Percentiles rank a stretch among this genome's conserved stretches.
These are phyloP conservation scores for Xestia sexstrigata DNA, from an alignment of 2,888 invertebrate genomes.

Conservation along the genomic window DNA sequence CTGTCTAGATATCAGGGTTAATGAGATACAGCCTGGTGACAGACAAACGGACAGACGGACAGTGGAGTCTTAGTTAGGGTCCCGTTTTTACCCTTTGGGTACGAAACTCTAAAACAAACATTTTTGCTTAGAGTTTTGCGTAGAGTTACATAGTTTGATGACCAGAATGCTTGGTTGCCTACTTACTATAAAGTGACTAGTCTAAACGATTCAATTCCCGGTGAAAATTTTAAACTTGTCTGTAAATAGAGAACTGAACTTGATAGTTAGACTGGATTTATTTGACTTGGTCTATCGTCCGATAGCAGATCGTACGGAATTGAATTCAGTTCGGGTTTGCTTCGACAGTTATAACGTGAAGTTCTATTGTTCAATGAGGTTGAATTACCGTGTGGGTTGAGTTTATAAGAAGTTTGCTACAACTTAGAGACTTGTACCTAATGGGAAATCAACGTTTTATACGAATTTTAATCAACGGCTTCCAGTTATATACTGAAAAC, in stretches of 20 bases:
- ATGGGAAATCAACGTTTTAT: not conserved
- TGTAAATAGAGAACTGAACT: slow-evolving; percentile 42
- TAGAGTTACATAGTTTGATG: too few relatives aligned
- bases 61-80: too few relatives aligned
- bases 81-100: too few relatives aligned
- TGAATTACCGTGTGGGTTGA: slow-evolving; percentile 10
- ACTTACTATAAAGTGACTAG: not conserved
- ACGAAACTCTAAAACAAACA: too few relatives aligned
- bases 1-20: too few relatives aligned
- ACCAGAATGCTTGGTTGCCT: too few relatives aligned
- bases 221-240: slow-evolving; percentile 59
- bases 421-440: not conserved
- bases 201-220: slow-evolving; percentile 34
- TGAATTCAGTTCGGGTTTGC: slow-evolving; percentile 52
- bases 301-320: slow-evolving; percentile 45
- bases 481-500: too few relatives aligned
- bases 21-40: too few relatives aligned
- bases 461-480: not conserved
- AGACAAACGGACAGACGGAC: too few relatives aligned
- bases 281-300: slow-evolving; percentile 54
- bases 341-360: slow-evolving; percentile 32
- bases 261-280: slow-evolving; percentile 58
- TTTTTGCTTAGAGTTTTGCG: too few relatives aligned
- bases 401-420: not conserved
- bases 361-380: slow-evolving; percentile 40